These are phyloP conservation scores for Urocitellus parryii DNA, from an alignment of 2,113 vertebrate genomes.

Conservation along the genomic window DNA sequence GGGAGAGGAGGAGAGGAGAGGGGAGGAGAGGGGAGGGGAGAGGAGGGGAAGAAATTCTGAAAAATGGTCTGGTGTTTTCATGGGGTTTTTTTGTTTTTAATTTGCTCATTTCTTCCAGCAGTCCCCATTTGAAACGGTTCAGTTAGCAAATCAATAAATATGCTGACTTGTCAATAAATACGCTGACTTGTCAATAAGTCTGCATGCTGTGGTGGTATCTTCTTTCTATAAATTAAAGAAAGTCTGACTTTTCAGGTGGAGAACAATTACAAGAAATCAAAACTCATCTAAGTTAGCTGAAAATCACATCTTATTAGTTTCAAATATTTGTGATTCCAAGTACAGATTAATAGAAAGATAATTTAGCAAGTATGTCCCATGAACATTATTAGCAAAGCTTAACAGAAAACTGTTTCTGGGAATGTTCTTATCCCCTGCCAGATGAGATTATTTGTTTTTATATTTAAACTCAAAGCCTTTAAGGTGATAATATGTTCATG, in stretches of 20 bases:
- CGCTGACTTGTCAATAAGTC: too few species aligned
- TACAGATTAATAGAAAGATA: neutral
- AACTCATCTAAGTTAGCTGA: neutral
- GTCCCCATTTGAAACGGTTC: neutral
- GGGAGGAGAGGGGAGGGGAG: neutral
- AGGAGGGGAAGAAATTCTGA: neutral
- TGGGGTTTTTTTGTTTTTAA: neutral
- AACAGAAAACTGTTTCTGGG: constrained; percentile 3
- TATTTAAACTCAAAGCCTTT: constrained; percentile 18
- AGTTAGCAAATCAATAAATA: neutral
- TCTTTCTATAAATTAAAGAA: neutral
- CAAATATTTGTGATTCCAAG: neutral
- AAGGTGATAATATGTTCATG: neutral
- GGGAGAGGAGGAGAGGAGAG: too few species aligned
- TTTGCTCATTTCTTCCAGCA: constrained; percentile 9
- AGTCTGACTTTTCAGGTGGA: neutral
- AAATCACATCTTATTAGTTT: constrained; percentile 9
- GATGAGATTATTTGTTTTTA: neutral
- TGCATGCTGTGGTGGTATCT: neutral
- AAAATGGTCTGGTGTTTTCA: neutral
- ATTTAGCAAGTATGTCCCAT: neutral
- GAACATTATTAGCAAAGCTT: neutral
- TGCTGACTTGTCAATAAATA: neutral
- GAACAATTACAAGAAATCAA: constrained; percentile 15
- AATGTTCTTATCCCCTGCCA: neutral